Conservation (phyloP, 2,888 invertebrate species). For the Lepidochitona cinerea region DNA sequence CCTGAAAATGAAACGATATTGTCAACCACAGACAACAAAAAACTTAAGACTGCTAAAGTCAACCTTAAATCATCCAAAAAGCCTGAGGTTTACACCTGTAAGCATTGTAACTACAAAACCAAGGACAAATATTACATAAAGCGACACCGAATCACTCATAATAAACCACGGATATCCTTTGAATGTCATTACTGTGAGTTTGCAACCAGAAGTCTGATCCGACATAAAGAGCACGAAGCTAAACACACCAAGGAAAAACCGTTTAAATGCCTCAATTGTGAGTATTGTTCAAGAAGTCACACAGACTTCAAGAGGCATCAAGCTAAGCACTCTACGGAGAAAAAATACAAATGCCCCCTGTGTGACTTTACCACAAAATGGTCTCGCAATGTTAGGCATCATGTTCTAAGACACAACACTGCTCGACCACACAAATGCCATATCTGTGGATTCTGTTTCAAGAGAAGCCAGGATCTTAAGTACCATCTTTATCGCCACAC, state of each 20-base stretch:
- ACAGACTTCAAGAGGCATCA: slow-evolving; percentile 38
- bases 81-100: neutral
- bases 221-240: slow-evolving; percentile 41
- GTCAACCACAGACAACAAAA: neutral
- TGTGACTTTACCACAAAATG: slow-evolving; percentile 51
- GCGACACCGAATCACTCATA: neutral
- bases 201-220: slow-evolving; percentile 26
- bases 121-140: slow-evolving; percentile 1
- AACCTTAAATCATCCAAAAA: neutral
- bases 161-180: slow-evolving; percentile 1
- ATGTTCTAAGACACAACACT: slow-evolving; percentile 32
- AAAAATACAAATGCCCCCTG: slow-evolving; percentile 39
- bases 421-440: slow-evolving; percentile 38
- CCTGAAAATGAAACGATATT: neutral
- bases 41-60: neutral
- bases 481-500: slow-evolving; percentile 48
- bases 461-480: slow-evolving; percentile 38
- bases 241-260: slow-evolving; percentile 45
- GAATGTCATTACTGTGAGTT: slow-evolving; percentile 44
- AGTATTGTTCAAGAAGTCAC: slow-evolving; percentile 34
- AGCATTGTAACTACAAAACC: slow-evolving; percentile 2
- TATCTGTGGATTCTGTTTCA: slow-evolving; percentile 44
- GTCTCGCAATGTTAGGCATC: slow-evolving; percentile 34
- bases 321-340: slow-evolving; percentile 39
- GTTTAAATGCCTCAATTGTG: slow-evolving; percentile 44